phyloP scores from a whole-genome alignment of 1,140 invertebrate species.

The Drosophila nigrodunni region DNA sequence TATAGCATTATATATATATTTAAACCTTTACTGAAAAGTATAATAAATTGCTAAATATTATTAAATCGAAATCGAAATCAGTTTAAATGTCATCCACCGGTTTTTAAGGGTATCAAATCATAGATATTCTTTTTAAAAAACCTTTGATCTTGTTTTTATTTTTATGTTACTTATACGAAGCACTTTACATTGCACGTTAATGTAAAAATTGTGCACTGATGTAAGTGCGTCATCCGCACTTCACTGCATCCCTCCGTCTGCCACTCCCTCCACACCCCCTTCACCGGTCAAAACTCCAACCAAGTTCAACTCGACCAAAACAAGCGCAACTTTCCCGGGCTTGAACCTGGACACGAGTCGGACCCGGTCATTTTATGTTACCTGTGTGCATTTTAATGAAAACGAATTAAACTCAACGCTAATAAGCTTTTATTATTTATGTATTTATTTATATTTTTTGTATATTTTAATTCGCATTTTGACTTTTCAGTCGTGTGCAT shows the following conservation, averaged over 20 bases:
- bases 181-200: constrained; percentile 73
- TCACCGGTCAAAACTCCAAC: constrained; percentile 25
- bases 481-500: constrained; percentile 31
- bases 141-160: too few relatives aligned
- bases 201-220: constrained; percentile 81
- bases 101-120: too few relatives aligned
- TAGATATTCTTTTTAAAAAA: too few relatives aligned
- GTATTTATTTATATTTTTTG: constrained; percentile 62
- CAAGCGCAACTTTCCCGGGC: not conserved
- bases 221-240: constrained; percentile 76
- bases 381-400: constrained; percentile 73
- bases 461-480: constrained; percentile 48
- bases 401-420: constrained; percentile 77
- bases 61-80: too few relatives aligned
- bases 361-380: constrained; percentile 1
- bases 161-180: constrained; percentile 23
- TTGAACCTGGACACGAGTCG: not conserved
- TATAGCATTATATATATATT: too few relatives aligned
- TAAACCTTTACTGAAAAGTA: too few relatives aligned
- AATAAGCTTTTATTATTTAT: constrained; percentile 81
- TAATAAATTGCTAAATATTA: too few relatives aligned
- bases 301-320: constrained; percentile 3
- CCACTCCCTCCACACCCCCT: not conserved
- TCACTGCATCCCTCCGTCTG: constrained; percentile 37
- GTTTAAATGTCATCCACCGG: too few relatives aligned